Percentiles rank a stretch among this genome's conserved stretches.
Evolutionary conservation across 2,797 vertebrate genomes (phyloP).

Genomic region (Hippopotamyrus pictus): DNA sequence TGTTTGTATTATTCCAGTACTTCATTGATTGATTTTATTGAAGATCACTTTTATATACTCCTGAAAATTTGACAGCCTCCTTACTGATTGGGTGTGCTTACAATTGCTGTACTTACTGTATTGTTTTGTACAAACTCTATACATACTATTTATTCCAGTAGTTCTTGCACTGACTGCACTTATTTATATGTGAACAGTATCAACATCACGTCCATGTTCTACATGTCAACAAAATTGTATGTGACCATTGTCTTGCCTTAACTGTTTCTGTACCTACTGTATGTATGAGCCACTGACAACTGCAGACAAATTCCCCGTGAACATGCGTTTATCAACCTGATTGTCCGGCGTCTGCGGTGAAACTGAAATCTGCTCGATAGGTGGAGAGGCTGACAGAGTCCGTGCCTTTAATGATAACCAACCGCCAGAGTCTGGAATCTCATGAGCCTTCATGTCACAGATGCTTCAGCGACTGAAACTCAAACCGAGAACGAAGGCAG

Average conservation of each 20-base stretch:
- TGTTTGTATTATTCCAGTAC: background rate
- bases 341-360: background rate
- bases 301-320: background rate
- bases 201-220: background rate
- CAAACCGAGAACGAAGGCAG: background rate
- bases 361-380: background rate
- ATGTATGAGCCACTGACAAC: background rate
- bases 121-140: background rate
- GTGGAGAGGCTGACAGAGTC: background rate
- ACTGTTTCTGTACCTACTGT: background rate
- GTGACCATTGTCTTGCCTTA: background rate
- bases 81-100: background rate
- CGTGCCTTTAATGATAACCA: background rate
- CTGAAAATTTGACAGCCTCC: background rate
- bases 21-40: background rate
- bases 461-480: background rate
- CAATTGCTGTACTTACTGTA: background rate
- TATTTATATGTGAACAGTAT: background rate
- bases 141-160: background rate
- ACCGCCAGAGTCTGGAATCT: background rate
- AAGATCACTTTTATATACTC: background rate
- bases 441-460: background rate
- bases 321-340: background rate
- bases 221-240: background rate
- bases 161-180: background rate